Conservation (phyloP, 2,888 invertebrate genomes). For the Lymantria dispar region DNA sequence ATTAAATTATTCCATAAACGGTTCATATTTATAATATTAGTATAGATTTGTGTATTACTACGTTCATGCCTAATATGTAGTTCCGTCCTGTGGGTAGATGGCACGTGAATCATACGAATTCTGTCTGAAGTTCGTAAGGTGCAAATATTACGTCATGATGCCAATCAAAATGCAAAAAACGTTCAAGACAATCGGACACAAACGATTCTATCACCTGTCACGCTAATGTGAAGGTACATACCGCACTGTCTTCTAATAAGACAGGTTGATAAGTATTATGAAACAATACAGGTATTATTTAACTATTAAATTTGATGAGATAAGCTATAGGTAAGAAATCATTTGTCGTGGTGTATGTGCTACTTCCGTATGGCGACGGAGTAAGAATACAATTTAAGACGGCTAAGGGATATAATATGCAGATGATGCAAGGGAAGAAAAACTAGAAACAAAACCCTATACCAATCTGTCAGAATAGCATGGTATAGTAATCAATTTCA, state of each 20-base stretch:
- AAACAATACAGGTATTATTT: constrained; percentile 50
- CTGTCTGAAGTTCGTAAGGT: constrained; percentile 17
- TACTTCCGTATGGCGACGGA: too few species aligned
- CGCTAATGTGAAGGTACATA: constrained; percentile 32
- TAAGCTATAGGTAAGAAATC: too few species aligned
- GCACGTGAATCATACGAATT: constrained; percentile 11
- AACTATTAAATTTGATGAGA: constrained; percentile 59
- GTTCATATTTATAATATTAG: too few species aligned
- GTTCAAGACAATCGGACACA: constrained; percentile 36
- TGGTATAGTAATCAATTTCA: too few species aligned
- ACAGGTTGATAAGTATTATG: constrained; percentile 39
- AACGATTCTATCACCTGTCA: constrained; percentile 45
- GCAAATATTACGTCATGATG: constrained; percentile 37
- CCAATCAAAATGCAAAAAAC: constrained; percentile 41
- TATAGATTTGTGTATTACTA: too few species aligned
- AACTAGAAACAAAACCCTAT: too few species aligned
- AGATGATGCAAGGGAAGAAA: too few species aligned
- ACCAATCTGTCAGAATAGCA: too few species aligned
- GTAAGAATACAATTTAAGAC: too few species aligned
- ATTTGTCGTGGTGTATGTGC: too few species aligned
- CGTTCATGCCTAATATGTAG: neutral
- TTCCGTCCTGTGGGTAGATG: constrained; percentile 9
- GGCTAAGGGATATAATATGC: too few species aligned
- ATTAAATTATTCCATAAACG: too few species aligned
- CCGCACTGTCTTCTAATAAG: constrained; percentile 39